Conservation (phyloP, 2,888 invertebrate species). For the Chrysina gloriosa region DNA sequence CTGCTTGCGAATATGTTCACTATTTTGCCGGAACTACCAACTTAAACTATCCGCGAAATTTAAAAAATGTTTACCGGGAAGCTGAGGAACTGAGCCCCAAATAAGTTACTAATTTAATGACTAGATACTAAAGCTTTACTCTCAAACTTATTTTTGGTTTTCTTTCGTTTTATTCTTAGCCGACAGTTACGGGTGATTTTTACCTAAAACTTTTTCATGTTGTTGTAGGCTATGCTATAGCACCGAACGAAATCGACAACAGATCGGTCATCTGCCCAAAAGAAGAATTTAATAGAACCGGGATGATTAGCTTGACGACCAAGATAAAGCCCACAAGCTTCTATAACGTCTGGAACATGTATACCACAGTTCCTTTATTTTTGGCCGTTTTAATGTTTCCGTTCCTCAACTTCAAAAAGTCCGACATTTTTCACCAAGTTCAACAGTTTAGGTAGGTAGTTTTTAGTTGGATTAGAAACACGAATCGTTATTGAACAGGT, state of each 20-base stretch:
- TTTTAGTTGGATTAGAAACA: too few species aligned
- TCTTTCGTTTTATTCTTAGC: too few species aligned
- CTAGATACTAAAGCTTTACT: too few species aligned
- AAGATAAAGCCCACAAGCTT: conserved; percentile 48
- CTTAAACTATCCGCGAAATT: too few species aligned
- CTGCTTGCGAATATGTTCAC: too few species aligned
- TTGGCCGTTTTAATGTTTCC: conserved; percentile 83
- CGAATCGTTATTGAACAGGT: too few species aligned
- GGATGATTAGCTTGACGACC: neutral
- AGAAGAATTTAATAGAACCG: conserved; percentile 45
- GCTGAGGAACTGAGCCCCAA: too few species aligned
- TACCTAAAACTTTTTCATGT: neutral
- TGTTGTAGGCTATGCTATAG: conserved; percentile 45
- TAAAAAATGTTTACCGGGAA: too few species aligned
- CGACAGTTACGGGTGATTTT: too few species aligned
- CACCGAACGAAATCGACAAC: conserved; percentile 43
- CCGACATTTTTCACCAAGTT: conserved; percentile 94
- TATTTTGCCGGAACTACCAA: too few species aligned
- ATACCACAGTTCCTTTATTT: conserved; percentile 84
- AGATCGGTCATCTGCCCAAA: conserved; percentile 58
- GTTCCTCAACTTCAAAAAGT: conserved; percentile 84
- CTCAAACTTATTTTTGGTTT: too few species aligned
- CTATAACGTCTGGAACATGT: conserved; percentile 74
- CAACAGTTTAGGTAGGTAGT: conserved; percentile 85
- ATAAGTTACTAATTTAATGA: too few species aligned